Conservation (phyloP, 2,888 invertebrate genomes). For the Heteromurus nitidus region DNA sequence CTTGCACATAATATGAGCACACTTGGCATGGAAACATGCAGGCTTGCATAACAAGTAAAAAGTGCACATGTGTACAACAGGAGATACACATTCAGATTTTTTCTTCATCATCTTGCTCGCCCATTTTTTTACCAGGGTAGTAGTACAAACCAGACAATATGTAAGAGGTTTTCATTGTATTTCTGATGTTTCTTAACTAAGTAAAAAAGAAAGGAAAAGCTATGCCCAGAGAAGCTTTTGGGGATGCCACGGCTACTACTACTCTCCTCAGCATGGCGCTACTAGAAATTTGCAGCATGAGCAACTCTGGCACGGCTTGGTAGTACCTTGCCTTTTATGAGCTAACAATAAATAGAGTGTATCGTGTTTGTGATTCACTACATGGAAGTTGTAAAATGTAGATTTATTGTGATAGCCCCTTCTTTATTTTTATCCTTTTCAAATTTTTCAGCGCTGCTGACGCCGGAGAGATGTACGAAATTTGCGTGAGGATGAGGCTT, state of each 20-base stretch:
- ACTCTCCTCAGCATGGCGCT: no score
- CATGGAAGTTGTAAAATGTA: constrained; percentile 22
- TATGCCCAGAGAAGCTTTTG: constrained; percentile 16
- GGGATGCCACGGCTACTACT: no score
- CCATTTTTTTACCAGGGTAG: not conserved
- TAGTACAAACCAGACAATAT: not conserved
- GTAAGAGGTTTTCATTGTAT: constrained; percentile 23
- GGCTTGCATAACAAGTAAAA: not conserved
- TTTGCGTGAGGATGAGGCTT: no score
- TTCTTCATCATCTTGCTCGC: not conserved
- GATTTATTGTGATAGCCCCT: constrained; percentile 31
- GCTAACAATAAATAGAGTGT: constrained; percentile 23
- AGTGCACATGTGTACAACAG: not conserved
- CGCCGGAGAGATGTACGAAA: no score
- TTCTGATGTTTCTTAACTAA: no score
- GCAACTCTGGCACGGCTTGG: no score
- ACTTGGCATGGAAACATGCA: not conserved
- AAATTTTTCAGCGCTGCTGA: no score
- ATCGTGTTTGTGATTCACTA: constrained; percentile 27
- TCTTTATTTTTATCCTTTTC: constrained; percentile 25
- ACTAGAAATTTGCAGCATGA: no score
- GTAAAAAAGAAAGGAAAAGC: constrained; percentile 7
- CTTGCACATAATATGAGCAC: constrained; percentile 2
- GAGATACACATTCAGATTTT: not conserved
- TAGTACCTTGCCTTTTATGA: constrained; percentile 15